Evolutionary conservation across 2,888 invertebrate genomes (phyloP), one percentile per base, ranked within the genome.

Genomic region (Listrodromus nycthemerus): DNA sequence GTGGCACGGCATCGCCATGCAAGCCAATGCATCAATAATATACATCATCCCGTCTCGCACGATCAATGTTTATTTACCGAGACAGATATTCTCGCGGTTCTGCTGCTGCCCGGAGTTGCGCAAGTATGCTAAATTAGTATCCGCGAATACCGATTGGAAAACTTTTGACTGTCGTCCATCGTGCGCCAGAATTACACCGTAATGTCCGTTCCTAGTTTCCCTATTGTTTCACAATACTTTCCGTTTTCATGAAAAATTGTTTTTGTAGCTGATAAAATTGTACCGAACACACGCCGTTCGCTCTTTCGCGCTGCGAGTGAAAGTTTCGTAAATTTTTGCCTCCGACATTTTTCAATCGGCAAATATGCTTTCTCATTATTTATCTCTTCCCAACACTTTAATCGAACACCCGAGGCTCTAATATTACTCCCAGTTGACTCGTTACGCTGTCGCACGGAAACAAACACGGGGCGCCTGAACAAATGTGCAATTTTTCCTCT

Each of bases 21-120:
- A 66, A 79, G 76, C 85, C 78, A 81, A 85, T 84, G 80, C 74
- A 84, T 82, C 80, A 75, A 85, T 84, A 84, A 84, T 86, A 85
- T 80, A 79, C 81, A 83, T 71, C 73, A 41, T 74, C 48, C 74
- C 24, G 33, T 74, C 55, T 30, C 61, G 30, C 58, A 61, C 50
- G 74, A 61, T 82, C 61, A 19, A 80, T 74, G 78, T 86, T 87
- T 87, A 83, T 84, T 86, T 84, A 71, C 82, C 78, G 58, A 83
- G 69, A 82, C 71, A 73, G 71, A 82, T 27, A 84, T 80, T 85
- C 85, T 65, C 55, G 61, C 77, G 33, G 66, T 10, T 55, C 70
- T 70, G 37, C 74, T 52, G 16, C 21, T 13, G 24, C 7, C 65
- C 48, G 71, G 41, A 80, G 30, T 81, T 79, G 52, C 79, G 73